Evolutionary conservation across 2,113 vertebrate species (phyloP).

Genomic region (Psammodynastes pulverulentus): DNA sequence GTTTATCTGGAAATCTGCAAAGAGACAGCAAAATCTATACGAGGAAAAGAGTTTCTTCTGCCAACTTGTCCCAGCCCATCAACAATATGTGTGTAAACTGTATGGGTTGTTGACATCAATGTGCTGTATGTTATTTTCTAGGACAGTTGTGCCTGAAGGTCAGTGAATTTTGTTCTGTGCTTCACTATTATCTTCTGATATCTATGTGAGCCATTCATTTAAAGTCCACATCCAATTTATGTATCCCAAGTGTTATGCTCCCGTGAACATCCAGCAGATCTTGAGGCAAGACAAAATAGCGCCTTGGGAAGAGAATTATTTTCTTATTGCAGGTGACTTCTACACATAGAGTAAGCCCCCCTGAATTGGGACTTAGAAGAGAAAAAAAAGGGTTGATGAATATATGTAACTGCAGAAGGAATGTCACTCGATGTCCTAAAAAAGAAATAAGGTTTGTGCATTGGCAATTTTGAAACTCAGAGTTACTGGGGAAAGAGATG

Average conservation of each 20-base stretch:
- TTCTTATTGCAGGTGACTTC: neutral
- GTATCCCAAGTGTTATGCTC: neutral
- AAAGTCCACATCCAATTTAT: neutral
- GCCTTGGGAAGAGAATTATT: neutral
- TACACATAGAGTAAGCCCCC: neutral
- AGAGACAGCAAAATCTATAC: neutral
- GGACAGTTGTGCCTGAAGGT: neutral
- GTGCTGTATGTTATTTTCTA: neutral
- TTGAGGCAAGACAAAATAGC: neutral
- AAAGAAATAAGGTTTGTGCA: neutral
- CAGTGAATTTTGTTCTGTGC: neutral
- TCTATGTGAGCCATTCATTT: neutral
- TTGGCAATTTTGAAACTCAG: neutral
- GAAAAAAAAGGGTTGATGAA: neutral
- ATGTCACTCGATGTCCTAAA: neutral
- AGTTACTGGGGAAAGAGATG: neutral
- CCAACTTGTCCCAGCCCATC: neutral
- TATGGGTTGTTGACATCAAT: neutral
- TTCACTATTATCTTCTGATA: neutral
- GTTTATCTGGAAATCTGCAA: neutral
- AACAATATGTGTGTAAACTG: neutral
- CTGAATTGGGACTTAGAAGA: neutral
- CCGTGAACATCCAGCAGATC: neutral
- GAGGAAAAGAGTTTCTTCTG: neutral
- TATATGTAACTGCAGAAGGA: neutral